Conservation (phyloP, 2,888 invertebrate species). For the Allacma fusca region DNA sequence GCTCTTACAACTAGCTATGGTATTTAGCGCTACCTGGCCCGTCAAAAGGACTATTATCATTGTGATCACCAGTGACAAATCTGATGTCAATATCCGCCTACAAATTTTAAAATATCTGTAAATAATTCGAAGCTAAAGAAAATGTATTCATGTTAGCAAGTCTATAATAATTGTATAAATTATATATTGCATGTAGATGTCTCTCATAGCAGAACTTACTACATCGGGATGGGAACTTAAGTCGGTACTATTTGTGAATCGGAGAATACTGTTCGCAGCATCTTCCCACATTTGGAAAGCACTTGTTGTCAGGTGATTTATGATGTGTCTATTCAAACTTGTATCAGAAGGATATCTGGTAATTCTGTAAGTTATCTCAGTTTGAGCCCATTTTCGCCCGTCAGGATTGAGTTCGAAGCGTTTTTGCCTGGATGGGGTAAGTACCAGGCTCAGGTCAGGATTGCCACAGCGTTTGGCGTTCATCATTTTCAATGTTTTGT, state of each 20-base stretch:
- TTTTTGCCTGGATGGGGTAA: conserved; percentile 28
- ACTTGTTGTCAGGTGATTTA: neutral
- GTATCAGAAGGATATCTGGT: conserved; percentile 44
- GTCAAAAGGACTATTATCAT: conserved; percentile 95
- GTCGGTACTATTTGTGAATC: no score
- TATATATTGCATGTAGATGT: no score
- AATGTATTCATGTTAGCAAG: no score
- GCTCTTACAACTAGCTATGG: no score
- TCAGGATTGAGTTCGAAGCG: conserved; percentile 45
- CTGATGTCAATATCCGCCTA: conserved; percentile 69
- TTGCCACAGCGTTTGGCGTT: conserved; percentile 88
- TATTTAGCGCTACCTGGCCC: conserved; percentile 71
- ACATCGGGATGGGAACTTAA: no score
- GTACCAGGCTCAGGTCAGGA: conserved; percentile 45
- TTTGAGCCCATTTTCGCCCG: conserved; percentile 46
- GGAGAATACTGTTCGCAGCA: conserved; percentile 25
- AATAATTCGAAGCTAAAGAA: neutral
- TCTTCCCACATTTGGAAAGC: conserved; percentile 54
- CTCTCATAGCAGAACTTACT: no score
- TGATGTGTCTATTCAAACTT: conserved; percentile 18
- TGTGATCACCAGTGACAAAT: conserved; percentile 90
- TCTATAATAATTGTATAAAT: no score
- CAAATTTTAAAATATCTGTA: conserved; percentile 30
- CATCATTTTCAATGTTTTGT: conserved; percentile 80
- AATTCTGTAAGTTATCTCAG: conserved; percentile 51